phyloP scores from a whole-genome alignment of 1,140 invertebrate species.

The Plutomurus gul region DNA sequence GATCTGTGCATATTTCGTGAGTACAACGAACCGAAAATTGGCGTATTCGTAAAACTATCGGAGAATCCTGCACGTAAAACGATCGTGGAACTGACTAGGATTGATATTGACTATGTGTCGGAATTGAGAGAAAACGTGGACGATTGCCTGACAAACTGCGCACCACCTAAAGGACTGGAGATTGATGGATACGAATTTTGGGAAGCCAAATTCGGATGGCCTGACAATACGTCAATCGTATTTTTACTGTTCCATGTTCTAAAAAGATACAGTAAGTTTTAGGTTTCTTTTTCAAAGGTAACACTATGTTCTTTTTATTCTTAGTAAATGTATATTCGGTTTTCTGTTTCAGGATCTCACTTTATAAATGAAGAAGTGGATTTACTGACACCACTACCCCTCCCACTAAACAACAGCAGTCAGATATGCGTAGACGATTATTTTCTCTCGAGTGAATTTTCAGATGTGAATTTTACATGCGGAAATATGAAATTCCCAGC shows the following conservation, averaged over 20 bases:
- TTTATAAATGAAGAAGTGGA: conserved; percentile 39
- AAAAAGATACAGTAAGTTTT: conserved; percentile 4
- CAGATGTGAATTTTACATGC: conserved; percentile 36
- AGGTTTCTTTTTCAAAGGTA: background rate
- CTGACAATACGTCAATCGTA: conserved; percentile 12
- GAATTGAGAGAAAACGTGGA: background rate
- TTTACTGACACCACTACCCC: background rate
- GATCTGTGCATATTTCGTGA: conserved; percentile 39
- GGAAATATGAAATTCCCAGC: conserved; percentile 36
- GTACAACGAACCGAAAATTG: conserved; percentile 31
- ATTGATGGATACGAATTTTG: conserved; percentile 29
- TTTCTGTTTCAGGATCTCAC: background rate
- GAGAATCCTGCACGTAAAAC: background rate
- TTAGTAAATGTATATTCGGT: background rate
- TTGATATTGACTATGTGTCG: conserved; percentile 29
- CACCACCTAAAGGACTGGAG: conserved; percentile 13
- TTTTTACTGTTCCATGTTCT: conserved; percentile 28
- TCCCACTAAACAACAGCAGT: background rate
- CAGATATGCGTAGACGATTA: background rate
- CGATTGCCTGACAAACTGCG: background rate
- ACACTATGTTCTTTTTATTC: background rate
- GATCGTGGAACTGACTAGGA: conserved; percentile 13
- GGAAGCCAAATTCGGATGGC: conserved; percentile 38
- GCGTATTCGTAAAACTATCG: background rate
- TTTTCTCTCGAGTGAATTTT: conserved; percentile 30